Percentiles rank a stretch among this genome's conserved stretches.
phyloP scores from a whole-genome alignment of 1,140 invertebrate species.

The Tetramorium simillimum region DNA sequence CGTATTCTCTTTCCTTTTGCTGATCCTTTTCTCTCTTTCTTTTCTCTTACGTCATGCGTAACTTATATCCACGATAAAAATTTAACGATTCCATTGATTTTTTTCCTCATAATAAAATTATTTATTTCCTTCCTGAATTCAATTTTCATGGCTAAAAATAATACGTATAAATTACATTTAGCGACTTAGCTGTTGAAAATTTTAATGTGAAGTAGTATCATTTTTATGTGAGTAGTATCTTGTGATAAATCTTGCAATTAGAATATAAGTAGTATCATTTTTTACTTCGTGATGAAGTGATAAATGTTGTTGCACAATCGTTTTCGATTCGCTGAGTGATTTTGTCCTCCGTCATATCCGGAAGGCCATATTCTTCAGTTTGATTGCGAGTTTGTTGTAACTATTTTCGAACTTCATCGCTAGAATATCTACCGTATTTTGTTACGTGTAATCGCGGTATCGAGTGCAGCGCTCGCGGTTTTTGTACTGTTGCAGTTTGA shows the following conservation, averaged over 20 bases:
- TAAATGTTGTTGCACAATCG: not conserved
- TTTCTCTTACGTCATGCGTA: not conserved
- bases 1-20: not conserved
- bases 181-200: not conserved
- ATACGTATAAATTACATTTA: not conserved
- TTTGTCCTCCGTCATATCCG: not conserved
- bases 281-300: not conserved
- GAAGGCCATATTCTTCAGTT: not conserved
- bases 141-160: not conserved
- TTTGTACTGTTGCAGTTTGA: conserved; percentile 29
- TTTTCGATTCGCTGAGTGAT: not conserved
- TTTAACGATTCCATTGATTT: not conserved
- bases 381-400: not conserved
- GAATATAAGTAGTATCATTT: not conserved
- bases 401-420: not conserved
- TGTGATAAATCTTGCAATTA: not conserved
- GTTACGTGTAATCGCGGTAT: conserved; percentile 21
- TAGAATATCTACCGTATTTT: not conserved
- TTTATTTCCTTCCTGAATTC: not conserved
- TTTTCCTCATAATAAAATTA: not conserved
- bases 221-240: not conserved
- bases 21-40: not conserved
- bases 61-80: not conserved
- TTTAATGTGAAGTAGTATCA: not conserved
- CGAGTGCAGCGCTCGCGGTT: not conserved